These are phyloP conservation scores for Mesoclemmys tuberculata DNA, from an alignment of 2,113 vertebrate species.

Conservation along the genomic window DNA sequence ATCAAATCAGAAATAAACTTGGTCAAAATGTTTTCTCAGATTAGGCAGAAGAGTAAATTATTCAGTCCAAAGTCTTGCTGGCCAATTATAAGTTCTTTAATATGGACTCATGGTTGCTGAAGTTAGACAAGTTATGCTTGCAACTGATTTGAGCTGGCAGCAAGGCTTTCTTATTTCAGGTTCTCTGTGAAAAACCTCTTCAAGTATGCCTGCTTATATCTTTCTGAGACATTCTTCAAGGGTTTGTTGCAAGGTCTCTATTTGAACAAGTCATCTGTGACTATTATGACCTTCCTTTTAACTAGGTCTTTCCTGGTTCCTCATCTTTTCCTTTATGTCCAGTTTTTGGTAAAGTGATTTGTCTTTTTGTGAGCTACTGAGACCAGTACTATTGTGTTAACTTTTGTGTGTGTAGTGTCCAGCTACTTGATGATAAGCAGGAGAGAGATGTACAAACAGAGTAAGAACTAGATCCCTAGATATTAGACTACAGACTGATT, in stretches of 20 bases:
- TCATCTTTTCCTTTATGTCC: background rate
- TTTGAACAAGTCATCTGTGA: background rate
- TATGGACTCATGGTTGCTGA: background rate
- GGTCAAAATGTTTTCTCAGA: background rate
- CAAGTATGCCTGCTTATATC: background rate
- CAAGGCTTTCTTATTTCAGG: background rate
- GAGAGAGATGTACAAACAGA: background rate
- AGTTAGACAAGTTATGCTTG: slow-evolving; percentile 5
- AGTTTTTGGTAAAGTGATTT: background rate
- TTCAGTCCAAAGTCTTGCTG: background rate
- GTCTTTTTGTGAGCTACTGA: background rate
- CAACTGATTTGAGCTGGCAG: background rate
- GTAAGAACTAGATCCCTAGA: background rate
- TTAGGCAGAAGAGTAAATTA: background rate
- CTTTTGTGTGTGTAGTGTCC: background rate
- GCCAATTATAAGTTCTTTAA: background rate
- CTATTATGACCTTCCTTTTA: background rate
- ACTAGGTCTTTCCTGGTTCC: background rate
- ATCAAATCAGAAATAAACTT: background rate
- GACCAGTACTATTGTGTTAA: background rate
- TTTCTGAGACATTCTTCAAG: background rate
- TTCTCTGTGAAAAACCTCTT: background rate
- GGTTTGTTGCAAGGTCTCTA: background rate
- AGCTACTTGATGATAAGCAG: background rate
- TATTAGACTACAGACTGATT: background rate